Evolutionary conservation across 2,113 vertebrate species (phyloP).

Genomic region (Saccopteryx bilineata): DNA sequence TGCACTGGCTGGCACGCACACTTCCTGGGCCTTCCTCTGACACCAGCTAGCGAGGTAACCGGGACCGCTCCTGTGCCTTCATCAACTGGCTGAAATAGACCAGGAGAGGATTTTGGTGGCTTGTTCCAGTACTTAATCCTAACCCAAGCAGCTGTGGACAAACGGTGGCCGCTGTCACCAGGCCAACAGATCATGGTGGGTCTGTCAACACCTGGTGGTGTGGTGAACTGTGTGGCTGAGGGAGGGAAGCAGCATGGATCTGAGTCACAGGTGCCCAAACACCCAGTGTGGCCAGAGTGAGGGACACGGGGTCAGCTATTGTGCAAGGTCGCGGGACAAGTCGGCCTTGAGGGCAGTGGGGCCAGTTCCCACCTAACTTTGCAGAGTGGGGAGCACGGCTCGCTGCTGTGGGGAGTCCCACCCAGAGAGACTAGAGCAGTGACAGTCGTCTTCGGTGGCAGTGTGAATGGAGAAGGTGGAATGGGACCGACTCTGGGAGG

Average conservation of each 20-base stretch:
- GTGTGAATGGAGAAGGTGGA: neutral
- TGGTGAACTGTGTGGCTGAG: rapidly evolving
- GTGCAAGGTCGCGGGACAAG: rapidly evolving
- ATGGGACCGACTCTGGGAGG: too few species aligned
- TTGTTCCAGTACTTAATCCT: neutral
- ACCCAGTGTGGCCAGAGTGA: neutral
- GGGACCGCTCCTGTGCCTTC: neutral
- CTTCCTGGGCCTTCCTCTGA: neutral
- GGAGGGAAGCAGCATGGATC: too few species aligned
- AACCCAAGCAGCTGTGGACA: neutral
- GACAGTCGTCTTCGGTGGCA: neutral
- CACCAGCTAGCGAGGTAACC: rapidly evolving
- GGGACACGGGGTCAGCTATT: neutral
- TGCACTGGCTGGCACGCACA: neutral
- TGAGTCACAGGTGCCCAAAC: neutral
- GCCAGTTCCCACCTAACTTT: neutral
- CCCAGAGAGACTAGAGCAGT: neutral
- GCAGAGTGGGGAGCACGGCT: too few species aligned
- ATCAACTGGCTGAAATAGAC: neutral
- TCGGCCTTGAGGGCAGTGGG: neutral
- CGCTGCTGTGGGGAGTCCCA: neutral
- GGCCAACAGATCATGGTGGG: neutral
- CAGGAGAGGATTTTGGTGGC: neutral
- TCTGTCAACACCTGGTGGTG: rapidly evolving
- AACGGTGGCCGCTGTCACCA: too few species aligned